Base-by-base conservation (phyloP, 2,113 vertebrate genomes). In the Speoplatyrhinus poulsoni region DNA sequence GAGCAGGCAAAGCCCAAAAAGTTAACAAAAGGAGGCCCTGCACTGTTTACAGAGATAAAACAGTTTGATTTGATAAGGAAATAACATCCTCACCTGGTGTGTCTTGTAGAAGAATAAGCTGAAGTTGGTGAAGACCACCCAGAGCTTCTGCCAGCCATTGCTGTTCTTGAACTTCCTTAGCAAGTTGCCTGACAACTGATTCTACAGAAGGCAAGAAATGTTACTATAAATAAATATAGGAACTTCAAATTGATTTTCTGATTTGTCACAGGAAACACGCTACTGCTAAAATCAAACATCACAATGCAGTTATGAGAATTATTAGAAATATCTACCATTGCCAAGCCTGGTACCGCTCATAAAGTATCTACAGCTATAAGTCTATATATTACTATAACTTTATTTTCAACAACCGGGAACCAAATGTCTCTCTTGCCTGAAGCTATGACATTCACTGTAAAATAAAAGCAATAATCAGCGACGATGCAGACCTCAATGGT, bases 91-190 rank as follows among this genome's bases (percentile, higher is more conserved):
- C 89, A 99, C 98, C 95, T 99, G 96, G 78, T 98, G 95, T 5
- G 96, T 96, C 86, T 99, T 99, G 82, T 99, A 99, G 95, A 99
- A 99, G 90, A 99, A 99, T 82, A 99, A 93, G 67, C 96, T 98
- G 94, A 99, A 99, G 91, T 98, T 98, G 54, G 97, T 99, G 92
- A 99, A 99, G 68, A 99, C 97, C 76, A 99, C 98, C 98, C 98
- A 99, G 62, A 99, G 96, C 91, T 98, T 99, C 94, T 99, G 98
- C 98, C 98, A 99, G 53, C 98, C 98, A 0, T 98, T 99, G 91
- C 97, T 99, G 92, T 99, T 99, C 73, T 99, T 99, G 92, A 99
- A 99, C 82, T 99, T 99, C 83, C 98, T 91, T 72, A 99, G 92
- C 76, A 99, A 87, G 79, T 98, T 98, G 84, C 98, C 98, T 12